Conservation (phyloP, 2,888 invertebrate species). For the Chymomyza amoena region DNA sequence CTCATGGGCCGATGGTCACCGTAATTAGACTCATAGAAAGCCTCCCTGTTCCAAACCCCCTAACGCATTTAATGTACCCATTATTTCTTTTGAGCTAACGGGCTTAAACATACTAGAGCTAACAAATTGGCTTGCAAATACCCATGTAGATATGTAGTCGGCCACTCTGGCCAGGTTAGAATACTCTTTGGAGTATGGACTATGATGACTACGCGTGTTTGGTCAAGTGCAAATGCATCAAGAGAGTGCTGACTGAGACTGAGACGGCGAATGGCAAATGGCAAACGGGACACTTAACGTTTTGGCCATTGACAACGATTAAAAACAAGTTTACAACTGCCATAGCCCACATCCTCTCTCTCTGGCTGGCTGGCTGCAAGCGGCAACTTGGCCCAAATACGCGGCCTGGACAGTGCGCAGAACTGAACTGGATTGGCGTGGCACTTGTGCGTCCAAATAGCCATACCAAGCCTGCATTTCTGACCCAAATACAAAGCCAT, state of each 20-base stretch:
- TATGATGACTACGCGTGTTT: constrained; percentile 31
- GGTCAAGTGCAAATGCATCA: constrained; percentile 36
- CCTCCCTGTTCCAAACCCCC: no score
- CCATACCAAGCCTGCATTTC: constrained; percentile 40
- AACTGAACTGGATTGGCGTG: background rate
- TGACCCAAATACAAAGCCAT: constrained; percentile 68
- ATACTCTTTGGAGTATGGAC: background rate
- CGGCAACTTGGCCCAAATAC: constrained; percentile 9
- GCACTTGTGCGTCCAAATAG: background rate
- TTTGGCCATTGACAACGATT: constrained; percentile 72
- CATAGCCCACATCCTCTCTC: constrained; percentile 41
- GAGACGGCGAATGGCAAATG: background rate
- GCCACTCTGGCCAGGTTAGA: background rate
- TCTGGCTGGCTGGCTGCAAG: constrained; percentile 5
- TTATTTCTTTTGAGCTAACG: no score
- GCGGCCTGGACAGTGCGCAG: background rate
- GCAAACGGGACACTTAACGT: constrained; percentile 71
- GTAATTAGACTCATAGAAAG: no score
- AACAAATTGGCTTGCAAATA: constrained; percentile 59
- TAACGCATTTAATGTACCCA: no score
- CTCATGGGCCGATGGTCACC: no score
- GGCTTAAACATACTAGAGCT: constrained; percentile 22
- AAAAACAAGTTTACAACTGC: constrained; percentile 60
- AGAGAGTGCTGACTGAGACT: constrained; percentile 11
- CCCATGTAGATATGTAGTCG: constrained; percentile 5